phyloP scores from a whole-genome alignment of 2,113 vertebrate species.

The Vidua macroura region DNA sequence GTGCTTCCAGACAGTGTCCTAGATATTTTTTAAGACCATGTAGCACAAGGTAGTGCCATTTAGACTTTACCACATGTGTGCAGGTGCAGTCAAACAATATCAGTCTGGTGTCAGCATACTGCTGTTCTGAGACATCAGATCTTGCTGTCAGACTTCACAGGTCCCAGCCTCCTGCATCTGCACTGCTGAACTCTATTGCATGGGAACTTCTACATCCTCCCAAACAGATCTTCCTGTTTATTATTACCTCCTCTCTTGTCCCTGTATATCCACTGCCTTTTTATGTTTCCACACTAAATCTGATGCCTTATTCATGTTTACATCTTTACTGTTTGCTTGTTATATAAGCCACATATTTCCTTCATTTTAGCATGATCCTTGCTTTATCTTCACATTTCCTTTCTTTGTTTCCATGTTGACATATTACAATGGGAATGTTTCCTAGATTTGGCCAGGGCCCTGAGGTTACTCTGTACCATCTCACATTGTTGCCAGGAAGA shows the following conservation, averaged over 20 bases:
- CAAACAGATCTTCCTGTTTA: background rate
- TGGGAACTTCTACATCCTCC: background rate
- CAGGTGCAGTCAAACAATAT: background rate
- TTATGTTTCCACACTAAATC: background rate
- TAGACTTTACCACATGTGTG: background rate
- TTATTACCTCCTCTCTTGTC: background rate
- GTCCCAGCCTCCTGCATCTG: background rate
- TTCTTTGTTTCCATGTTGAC: background rate
- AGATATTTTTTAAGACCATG: background rate
- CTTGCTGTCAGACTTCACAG: background rate
- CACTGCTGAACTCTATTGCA: background rate
- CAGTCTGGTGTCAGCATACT: background rate
- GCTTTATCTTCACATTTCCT: background rate
- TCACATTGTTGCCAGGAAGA: rapidly evolving
- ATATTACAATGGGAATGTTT: background rate
- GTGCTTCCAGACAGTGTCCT: background rate
- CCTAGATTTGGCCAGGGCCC: background rate
- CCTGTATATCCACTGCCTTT: background rate
- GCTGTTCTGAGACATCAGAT: background rate
- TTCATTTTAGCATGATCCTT: background rate
- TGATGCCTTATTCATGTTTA: background rate
- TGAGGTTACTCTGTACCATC: background rate
- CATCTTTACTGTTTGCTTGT: background rate
- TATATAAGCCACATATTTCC: background rate
- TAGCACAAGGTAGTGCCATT: background rate